A percentile compares a stretch with the other conserved stretches of the same genome.
phyloP scores from a whole-genome alignment of 2,113 vertebrate species.

The Galbula dea region DNA sequence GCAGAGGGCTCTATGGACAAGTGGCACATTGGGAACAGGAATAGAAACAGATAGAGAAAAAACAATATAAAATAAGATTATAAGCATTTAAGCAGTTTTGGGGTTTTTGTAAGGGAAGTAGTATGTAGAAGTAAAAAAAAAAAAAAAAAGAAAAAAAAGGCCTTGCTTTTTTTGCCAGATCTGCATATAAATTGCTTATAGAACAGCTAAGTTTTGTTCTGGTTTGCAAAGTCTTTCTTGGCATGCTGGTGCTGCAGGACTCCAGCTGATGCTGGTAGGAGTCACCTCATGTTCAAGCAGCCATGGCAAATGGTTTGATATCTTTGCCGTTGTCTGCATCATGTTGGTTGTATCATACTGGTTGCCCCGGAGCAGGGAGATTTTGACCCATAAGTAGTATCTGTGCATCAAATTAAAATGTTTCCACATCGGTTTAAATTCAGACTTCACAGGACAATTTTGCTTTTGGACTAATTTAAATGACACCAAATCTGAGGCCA shows the following conservation, averaged over 20 bases:
- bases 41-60: background rate
- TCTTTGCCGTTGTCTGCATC: background rate
- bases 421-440: background rate
- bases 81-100: fast-evolving
- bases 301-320: background rate
- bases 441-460: background rate
- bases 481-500: background rate
- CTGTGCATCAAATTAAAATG: background rate
- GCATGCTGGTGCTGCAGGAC: no score
- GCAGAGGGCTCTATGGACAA: background rate
- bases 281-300: background rate
- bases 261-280: background rate
- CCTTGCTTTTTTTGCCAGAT: background rate
- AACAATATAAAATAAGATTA: background rate
- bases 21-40: background rate
- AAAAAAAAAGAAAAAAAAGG: background rate
- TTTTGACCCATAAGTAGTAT: background rate
- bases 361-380: background rate
- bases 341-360: no score
- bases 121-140: background rate
- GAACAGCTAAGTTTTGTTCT: no score
- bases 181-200: background rate
- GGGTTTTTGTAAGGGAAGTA: background rate
- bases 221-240: no score
- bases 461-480: background rate